These are phyloP conservation scores for Sardina pilchardus DNA, from an alignment of 2,113 vertebrate genomes.

Conservation along the genomic window DNA sequence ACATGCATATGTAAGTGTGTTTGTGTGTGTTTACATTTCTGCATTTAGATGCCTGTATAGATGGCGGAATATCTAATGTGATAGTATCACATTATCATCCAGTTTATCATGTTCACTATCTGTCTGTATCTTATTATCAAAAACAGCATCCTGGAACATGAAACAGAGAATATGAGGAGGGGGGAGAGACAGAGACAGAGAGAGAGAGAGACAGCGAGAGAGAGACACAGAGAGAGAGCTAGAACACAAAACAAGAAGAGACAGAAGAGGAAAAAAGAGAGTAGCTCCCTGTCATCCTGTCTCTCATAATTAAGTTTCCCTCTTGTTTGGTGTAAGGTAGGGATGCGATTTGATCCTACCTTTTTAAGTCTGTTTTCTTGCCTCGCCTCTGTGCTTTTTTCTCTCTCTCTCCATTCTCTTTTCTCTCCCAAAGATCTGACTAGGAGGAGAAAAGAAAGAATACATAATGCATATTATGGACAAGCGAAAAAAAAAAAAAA, in stretches of 20 bases:
- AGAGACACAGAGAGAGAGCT: neutral
- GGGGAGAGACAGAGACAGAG: slow-evolving; percentile 41
- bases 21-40: slow-evolving; percentile 38
- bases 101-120: slow-evolving; percentile 34
- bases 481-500: slow-evolving; percentile 62
- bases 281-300: slow-evolving; percentile 46
- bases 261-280: slow-evolving; percentile 53
- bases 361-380: slow-evolving; percentile 43
- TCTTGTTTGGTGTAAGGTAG: slow-evolving; percentile 63
- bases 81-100: slow-evolving; percentile 24
- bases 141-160: slow-evolving; percentile 43
- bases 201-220: slow-evolving; percentile 6
- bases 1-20: slow-evolving; percentile 41
- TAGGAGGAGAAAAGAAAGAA: slow-evolving; percentile 58
- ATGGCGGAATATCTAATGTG: slow-evolving; percentile 23
- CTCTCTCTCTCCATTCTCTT: neutral
- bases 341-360: slow-evolving; percentile 59
- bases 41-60: slow-evolving; percentile 23
- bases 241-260: slow-evolving; percentile 27
- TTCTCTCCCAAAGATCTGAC: slow-evolving; percentile 60
- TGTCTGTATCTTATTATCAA: slow-evolving; percentile 40
- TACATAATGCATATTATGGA: slow-evolving; percentile 70
- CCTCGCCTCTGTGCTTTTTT: slow-evolving; percentile 39
- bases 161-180: slow-evolving; percentile 49
- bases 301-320: slow-evolving; percentile 66